A percentile compares a stretch with the other conserved stretches of the same genome.
phyloP scores from a whole-genome alignment of 2,888 invertebrate species.

The Torymus auratus region DNA sequence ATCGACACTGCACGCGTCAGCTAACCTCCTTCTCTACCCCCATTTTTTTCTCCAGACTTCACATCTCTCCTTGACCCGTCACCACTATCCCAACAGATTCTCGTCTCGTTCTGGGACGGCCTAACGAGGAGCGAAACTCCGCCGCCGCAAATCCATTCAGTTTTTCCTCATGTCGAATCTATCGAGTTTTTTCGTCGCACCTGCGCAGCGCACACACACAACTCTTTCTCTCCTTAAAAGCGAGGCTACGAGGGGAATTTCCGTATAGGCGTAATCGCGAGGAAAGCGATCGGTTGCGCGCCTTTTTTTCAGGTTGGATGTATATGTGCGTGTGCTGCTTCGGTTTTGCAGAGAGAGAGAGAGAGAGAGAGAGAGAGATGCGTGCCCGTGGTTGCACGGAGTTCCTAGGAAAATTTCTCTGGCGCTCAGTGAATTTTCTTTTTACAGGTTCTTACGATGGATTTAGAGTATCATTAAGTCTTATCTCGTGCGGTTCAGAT shows the following conservation, averaged over 20 bases:
- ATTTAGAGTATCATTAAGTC: too few relatives aligned
- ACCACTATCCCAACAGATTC: conserved; percentile 10
- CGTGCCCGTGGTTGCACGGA: too few relatives aligned
- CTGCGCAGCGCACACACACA: neutral
- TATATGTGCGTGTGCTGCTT: too few relatives aligned
- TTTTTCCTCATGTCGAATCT: neutral
- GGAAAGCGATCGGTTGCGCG: conserved; percentile 16
- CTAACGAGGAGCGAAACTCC: conserved; percentile 40
- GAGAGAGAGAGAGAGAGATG: too few relatives aligned
- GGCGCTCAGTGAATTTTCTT: too few relatives aligned
- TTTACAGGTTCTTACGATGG: too few relatives aligned
- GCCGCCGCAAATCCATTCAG: neutral
- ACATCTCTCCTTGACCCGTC: conserved; percentile 50
- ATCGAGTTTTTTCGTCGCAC: neutral
- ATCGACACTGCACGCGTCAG: too few relatives aligned
- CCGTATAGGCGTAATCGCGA: neutral
- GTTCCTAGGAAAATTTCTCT: too few relatives aligned
- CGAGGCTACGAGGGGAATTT: neutral
- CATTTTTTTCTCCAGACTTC: conserved; percentile 5
- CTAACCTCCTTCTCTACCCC: neutral
- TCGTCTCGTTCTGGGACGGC: conserved; percentile 49
- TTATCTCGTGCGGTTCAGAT: too few relatives aligned
- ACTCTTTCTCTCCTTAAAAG: conserved; percentile 52
- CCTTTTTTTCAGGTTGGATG: too few relatives aligned
- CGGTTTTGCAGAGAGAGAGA: too few relatives aligned